Evolutionary conservation across 2,797 vertebrate genomes (phyloP), one percentile per base, ranked within the genome.

Genomic region (Lacerta bilineata): DNA sequence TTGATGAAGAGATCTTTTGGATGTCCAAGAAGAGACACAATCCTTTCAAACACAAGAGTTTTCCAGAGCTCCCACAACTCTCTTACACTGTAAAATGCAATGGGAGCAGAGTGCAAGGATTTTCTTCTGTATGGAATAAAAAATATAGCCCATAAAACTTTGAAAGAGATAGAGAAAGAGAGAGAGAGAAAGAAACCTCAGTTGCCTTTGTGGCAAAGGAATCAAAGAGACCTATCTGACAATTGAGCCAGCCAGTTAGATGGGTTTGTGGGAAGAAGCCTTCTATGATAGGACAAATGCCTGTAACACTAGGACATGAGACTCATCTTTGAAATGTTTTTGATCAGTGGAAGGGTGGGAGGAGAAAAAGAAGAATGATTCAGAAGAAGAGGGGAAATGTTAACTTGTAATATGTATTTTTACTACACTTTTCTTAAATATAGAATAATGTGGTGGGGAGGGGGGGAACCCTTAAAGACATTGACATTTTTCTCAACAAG

Each of bases 371-470:
- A 86, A 90, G 87, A 94, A 59, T 69, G 88, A 2, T 84, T 55
- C 81, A 94, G 93, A 92, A 95, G 94, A 95, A 94, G 92, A 50
- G 94, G 95, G 92, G 95, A 94, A 96, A 95, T 96, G 96, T 97
- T 97, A 96, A 96, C 96, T 97, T 97, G 97, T 97, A 97, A 97
- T 97, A 97, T 97, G 97, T 97, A 97, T 97, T 97, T 97, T 97
- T 97, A 97, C 94, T 97, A 97, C 97, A 97, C 94, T 97, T 97
- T 97, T 97, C 97, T 97, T 97, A 97, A 97, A 97, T 97, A 97
- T 96, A 97, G 96, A 97, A 92, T 95, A 96, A 96, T 93, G 96
- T 64, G 61, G 61, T 64, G 85, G 71, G 59, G 72, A 75, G 72
- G 71, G 84, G 96, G 95, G 93, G 95, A 95, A 96, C 93, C 96